phyloP scores from a whole-genome alignment of 1,140 invertebrate genomes.

The Cheumatopsyche charites region DNA sequence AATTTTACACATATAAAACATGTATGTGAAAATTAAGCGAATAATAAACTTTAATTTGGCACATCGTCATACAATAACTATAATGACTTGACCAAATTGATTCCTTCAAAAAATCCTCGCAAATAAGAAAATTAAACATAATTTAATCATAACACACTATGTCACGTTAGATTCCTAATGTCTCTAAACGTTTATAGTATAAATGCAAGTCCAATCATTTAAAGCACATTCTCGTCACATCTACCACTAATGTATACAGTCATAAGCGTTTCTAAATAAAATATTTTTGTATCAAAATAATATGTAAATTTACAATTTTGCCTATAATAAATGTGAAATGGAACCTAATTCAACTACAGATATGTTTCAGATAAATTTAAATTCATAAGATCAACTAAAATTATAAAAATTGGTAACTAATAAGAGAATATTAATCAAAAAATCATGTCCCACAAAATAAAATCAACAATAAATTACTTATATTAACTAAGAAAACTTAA shows the following conservation, averaged over 20 bases:
- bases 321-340: conserved; percentile 5
- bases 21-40: not conserved
- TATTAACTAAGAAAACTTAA: too few species aligned
- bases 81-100: not conserved
- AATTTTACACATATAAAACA: too few species aligned
- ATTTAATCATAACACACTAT: too few species aligned
- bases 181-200: too few species aligned
- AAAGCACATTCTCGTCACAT: too few species aligned
- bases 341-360: conserved; percentile 4
- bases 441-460: too few species aligned
- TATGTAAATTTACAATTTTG: not conserved
- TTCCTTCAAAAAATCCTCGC: not conserved
- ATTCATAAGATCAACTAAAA: conserved; percentile 2
- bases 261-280: conserved; percentile 17
- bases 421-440: too few species aligned
- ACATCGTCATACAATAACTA: conserved; percentile 8
- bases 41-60: conserved; percentile 9
- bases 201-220: too few species aligned
- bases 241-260: conserved; percentile 3
- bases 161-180: too few species aligned
- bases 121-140: too few species aligned
- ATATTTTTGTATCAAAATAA: conserved; percentile 21
- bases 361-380: conserved; percentile 12
- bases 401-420: not conserved
- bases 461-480: too few species aligned